Percentiles rank a stretch among this genome's conserved stretches.
These are phyloP conservation scores for Porites lobata DNA, from an alignment of 92 coral and sea anemone species.

Conservation along the genomic window DNA sequence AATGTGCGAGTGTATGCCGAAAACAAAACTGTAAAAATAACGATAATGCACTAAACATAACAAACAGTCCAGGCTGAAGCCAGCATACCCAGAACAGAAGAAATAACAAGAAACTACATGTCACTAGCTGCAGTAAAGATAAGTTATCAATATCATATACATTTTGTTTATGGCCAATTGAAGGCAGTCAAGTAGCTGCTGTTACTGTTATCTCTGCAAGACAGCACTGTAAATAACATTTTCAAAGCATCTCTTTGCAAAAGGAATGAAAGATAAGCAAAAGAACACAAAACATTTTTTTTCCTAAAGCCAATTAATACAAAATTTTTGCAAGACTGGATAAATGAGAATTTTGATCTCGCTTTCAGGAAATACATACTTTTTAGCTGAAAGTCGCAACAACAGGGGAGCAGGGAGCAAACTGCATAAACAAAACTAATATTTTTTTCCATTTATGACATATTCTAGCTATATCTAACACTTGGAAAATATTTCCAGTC, in stretches of 20 bases:
- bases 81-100: slow-evolving; percentile 27
- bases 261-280: slow-evolving; percentile 33
- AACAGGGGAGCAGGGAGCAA: neutral
- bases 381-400: slow-evolving; percentile 23
- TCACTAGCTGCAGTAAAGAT: slow-evolving; percentile 24
- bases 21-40: neutral
- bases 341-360: slow-evolving; percentile 16
- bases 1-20: neutral
- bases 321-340: slow-evolving; percentile 43
- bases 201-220: slow-evolving; percentile 24
- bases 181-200: slow-evolving; percentile 23
- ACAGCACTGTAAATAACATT: slow-evolving; percentile 13
- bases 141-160: slow-evolving; percentile 43
- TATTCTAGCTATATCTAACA: slow-evolving; percentile 44
- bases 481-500: slow-evolving; percentile 46
- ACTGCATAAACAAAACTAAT: slow-evolving; percentile 32
- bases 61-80: slow-evolving; percentile 22
- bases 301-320: slow-evolving; percentile 26
- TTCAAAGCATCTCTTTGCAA: slow-evolving; percentile 23
- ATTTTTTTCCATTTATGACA: slow-evolving; percentile 28
- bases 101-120: neutral
- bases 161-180: slow-evolving; percentile 38
- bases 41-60: neutral
- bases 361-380: slow-evolving; percentile 25
- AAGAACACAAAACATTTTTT: slow-evolving; percentile 19